Conservation (phyloP, 2,113 vertebrate genomes). For the Apaloderma vittatum region DNA sequence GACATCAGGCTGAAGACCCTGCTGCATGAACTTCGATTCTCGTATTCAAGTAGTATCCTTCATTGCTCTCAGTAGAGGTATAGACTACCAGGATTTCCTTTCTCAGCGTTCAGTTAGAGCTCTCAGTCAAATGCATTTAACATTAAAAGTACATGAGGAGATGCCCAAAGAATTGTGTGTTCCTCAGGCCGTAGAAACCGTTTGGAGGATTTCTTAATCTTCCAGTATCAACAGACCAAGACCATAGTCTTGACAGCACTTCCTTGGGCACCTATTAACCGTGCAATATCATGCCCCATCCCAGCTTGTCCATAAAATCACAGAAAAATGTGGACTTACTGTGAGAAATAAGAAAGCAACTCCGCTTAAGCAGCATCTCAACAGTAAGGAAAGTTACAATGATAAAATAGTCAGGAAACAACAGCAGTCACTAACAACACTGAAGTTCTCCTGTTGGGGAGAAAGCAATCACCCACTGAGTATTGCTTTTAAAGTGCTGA, state of each 20-base stretch:
- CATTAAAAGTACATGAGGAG: neutral
- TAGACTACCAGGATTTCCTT: neutral
- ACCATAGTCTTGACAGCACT: neutral
- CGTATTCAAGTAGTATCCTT: neutral
- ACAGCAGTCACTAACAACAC: neutral
- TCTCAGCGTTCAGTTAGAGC: neutral
- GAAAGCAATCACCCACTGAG: neutral
- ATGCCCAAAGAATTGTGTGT: accelerated
- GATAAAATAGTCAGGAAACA: neutral
- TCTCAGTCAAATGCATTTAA: neutral
- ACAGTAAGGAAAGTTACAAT: neutral
- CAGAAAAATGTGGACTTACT: neutral
- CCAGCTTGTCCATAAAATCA: neutral
- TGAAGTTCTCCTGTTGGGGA: neutral
- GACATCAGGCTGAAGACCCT: neutral
- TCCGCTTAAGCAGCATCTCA: neutral
- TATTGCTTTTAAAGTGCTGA: neutral
- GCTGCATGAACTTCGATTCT: neutral
- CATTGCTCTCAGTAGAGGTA: neutral
- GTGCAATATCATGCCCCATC: neutral
- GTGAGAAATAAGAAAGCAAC: neutral
- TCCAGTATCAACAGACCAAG: neutral
- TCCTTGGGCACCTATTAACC: neutral
- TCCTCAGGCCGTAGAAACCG: neutral
- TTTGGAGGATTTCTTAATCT: neutral